Evolutionary conservation across 2,888 invertebrate genomes (phyloP), one percentile per base, ranked within the genome.

Genomic region (Aphidius colemani): DNA sequence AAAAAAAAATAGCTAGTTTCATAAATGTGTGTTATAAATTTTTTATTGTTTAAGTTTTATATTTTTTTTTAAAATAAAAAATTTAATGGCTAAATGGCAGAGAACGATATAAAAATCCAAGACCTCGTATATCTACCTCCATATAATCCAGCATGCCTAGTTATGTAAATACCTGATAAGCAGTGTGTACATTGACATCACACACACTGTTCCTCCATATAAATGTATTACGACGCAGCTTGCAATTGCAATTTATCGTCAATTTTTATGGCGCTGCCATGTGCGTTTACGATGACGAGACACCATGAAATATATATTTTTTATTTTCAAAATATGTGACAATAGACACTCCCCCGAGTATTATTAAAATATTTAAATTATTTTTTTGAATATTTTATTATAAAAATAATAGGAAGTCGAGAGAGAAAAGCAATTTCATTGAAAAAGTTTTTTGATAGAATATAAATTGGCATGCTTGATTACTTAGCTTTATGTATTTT

Each of bases 91-190:
- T 30, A 65, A 65, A 61, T 65, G 61, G 51, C 58, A 65, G 51
- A 53, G 61, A 11, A 46, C 53, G 65, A 65, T 65, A 30, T 30
- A 65, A 65, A 65, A 65, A 65, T 65, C 53, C 61, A 46, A 65
- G 61, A 61, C 61, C 43, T 53, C 53, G 48, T 61, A 57, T 61
- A 57, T 43, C 44, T 51, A 50, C 41, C 53, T 58, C 53, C 53
- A 61, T 65, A 65, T 65, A 65, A 65, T 65, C 65, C 58, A 65
- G 48, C 18, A 30, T 50, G 51, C 13, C n/a, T 48, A 49, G 61
- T 61, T 61, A 65, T 65, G 65, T 65, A 65, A 65, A 65, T 65
- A 65, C 57, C 39, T 58, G 65, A 65, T 65, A 65, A 65, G 61
- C 65, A 61, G 65, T 55, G 53, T 46, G 18, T 40, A 40, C 53